Evolutionary conservation across 2,888 invertebrate genomes (phyloP).

Genomic region (Tholera decimalis): DNA sequence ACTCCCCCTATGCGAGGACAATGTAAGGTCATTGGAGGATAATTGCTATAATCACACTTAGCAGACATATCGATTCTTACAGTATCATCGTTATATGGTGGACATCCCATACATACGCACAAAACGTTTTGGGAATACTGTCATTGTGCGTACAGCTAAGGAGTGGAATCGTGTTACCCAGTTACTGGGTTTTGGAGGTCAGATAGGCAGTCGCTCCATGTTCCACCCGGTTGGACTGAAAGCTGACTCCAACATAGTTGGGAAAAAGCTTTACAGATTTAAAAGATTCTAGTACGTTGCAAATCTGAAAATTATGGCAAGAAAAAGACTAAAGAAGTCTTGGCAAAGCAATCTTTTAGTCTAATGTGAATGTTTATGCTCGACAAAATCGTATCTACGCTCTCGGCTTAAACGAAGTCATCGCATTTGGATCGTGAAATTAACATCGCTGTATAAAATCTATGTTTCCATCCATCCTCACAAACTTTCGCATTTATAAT

Average conservation of each 20-base stretch:
- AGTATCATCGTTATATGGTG: neutral
- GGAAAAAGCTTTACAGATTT: neutral
- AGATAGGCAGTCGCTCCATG: no score
- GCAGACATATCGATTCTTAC: neutral
- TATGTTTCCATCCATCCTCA: constrained; percentile 44
- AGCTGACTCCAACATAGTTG: no score
- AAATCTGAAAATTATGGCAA: constrained; percentile 13
- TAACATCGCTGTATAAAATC: constrained; percentile 51
- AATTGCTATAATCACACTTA: constrained; percentile 18
- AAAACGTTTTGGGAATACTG: no score
- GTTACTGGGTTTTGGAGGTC: no score
- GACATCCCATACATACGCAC: no score
- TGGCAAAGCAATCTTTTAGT: constrained; percentile 31
- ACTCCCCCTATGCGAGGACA: constrained; percentile 3
- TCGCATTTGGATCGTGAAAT: constrained; percentile 55
- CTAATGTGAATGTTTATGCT: constrained; percentile 48
- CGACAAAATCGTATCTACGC: constrained; percentile 30
- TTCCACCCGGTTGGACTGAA: no score
- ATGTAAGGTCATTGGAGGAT: neutral
- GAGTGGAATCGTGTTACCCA: no score
- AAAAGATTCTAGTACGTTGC: constrained; percentile 1
- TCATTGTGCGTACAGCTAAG: no score
- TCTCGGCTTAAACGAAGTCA: constrained; percentile 23
- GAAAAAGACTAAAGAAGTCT: constrained; percentile 28
- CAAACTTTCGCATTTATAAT: no score